These are phyloP conservation scores for Melieria omissa DNA, from an alignment of 2,888 invertebrate species.

Conservation along the genomic window DNA sequence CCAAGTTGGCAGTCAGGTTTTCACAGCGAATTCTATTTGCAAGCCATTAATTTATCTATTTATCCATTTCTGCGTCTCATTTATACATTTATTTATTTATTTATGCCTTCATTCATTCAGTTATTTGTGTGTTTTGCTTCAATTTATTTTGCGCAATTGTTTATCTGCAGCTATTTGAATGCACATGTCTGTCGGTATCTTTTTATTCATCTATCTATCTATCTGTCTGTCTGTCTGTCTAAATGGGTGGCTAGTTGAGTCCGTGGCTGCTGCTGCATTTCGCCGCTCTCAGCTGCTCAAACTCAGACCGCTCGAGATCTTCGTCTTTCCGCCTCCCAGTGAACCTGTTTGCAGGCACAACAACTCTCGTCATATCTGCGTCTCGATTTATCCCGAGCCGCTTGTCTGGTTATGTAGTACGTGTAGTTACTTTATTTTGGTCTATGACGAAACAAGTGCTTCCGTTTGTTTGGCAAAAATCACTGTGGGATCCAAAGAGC, in stretches of 20 bases:
- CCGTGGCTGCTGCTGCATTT: no score
- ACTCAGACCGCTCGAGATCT: no score
- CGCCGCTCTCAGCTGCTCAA: no score
- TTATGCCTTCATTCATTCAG: not conserved
- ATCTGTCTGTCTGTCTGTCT: no score
- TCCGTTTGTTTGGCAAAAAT: not conserved
- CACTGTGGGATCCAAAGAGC: constrained; percentile 7
- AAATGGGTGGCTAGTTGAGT: no score
- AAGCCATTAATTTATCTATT: constrained; percentile 11
- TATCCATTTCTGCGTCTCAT: not conserved
- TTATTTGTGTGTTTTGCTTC: not conserved
- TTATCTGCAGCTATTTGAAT: not conserved
- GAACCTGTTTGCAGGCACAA: no score
- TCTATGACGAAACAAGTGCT: not conserved
- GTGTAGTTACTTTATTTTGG: no score
- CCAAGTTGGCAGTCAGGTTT: no score
- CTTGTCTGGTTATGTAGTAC: no score
- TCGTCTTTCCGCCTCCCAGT: no score
- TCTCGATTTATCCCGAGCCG: no score
- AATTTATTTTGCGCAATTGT: constrained; percentile 1
- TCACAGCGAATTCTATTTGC: not conserved
- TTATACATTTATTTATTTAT: constrained; percentile 13
- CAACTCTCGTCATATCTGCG: no score
- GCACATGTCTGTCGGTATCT: constrained; percentile 17
- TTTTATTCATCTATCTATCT: not conserved